A percentile compares a stretch with the other conserved stretches of the same genome.
These are phyloP conservation scores for Beroe forskalii DNA, from an alignment of 37 sponge, comb jelly and placozoan species.

Conservation along the genomic window DNA sequence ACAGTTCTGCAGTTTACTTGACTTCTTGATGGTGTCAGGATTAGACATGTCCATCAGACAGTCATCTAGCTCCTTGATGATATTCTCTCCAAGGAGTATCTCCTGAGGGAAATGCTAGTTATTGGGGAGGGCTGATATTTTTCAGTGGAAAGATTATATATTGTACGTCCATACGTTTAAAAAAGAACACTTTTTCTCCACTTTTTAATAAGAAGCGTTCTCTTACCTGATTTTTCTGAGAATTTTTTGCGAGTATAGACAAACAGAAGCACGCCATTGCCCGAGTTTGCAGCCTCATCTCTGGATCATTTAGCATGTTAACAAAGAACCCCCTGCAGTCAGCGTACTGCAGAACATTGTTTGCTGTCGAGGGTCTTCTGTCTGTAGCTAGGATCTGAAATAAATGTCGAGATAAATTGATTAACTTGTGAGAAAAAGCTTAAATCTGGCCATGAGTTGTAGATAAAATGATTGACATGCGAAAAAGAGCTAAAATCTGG, in stretches of 20 bases:
- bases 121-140: no score
- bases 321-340: conserved; percentile 37
- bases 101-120: neutral
- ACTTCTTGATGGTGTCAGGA: neutral
- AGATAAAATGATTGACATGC: no score
- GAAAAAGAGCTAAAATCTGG: no score
- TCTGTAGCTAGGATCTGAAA: conserved; percentile 59
- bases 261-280: conserved; percentile 62
- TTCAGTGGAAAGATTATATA: no score
- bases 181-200: no score
- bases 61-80: conserved; percentile 47
- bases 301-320: conserved; percentile 55
- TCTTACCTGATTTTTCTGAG: conserved; percentile 37
- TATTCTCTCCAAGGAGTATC: conserved; percentile 41
- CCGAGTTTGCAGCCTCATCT: conserved; percentile 26
- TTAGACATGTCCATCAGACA: conserved; percentile 44
- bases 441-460: no score
- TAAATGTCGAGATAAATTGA: no score
- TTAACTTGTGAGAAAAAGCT: no score
- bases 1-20: conserved; percentile 66
- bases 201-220: no score
- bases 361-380: conserved; percentile 23
- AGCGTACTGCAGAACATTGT: neutral
- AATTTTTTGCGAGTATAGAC: conserved; percentile 39
- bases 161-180: no score